Conservation (phyloP, 2,797 vertebrate species). For the Potorous gilbertii region DNA sequence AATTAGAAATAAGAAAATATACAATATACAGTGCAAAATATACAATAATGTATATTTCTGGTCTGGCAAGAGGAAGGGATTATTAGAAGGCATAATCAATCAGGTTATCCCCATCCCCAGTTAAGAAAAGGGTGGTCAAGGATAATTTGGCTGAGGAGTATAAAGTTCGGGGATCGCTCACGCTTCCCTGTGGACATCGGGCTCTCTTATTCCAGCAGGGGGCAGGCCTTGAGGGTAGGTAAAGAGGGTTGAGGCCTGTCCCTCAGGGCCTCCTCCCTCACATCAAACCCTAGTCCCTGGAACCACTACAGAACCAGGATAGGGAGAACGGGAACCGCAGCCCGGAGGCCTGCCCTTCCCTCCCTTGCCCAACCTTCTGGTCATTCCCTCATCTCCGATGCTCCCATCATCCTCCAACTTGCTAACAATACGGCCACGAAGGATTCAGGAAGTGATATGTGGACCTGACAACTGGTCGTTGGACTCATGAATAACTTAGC, state of each 20-base stretch:
- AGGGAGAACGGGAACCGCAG: not conserved
- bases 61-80: not conserved
- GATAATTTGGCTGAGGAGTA: not conserved
- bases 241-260: not conserved
- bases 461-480: conserved; percentile 13
- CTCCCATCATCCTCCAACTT: not conserved
- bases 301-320: not conserved
- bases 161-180: not conserved
- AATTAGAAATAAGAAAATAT: not conserved
- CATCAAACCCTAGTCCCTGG: not conserved
- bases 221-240: not conserved
- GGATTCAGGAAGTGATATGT: conserved; percentile 1
- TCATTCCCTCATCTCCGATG: not conserved
- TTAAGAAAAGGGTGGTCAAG: not conserved
- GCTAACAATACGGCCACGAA: not conserved
- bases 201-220: not conserved
- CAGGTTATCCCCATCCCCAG: not conserved
- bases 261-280: conserved; percentile 25
- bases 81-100: not conserved
- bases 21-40: not conserved
- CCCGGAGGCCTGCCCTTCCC: not conserved
- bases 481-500: conserved; percentile 18
- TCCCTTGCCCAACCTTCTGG: not conserved
- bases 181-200: not conserved
- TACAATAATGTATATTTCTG: not conserved